Evolutionary conservation across 2,888 invertebrate genomes (phyloP).

Genomic region (Standfussiana lucernea): DNA sequence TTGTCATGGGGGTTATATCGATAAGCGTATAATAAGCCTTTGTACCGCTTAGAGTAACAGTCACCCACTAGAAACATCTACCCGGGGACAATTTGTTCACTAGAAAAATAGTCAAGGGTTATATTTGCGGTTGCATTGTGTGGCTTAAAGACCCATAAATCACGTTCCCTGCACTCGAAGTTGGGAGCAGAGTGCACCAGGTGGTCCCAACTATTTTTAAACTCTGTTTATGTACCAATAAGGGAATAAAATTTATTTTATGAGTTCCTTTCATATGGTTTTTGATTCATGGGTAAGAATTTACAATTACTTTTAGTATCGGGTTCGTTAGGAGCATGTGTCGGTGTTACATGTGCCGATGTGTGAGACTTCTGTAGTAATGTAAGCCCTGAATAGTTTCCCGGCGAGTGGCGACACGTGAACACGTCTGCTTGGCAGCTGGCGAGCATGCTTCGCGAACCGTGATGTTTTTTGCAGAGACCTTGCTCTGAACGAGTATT

Average conservation of each 20-base stretch:
- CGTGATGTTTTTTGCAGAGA: constrained; percentile 87
- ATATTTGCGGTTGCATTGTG: constrained; percentile 88
- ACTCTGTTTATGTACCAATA: constrained; percentile 85
- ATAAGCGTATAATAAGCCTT: constrained; percentile 69
- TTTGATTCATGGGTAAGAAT: constrained; percentile 82
- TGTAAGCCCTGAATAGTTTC: constrained; percentile 66
- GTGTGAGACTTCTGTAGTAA: constrained; percentile 55
- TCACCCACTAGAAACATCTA: constrained; percentile 77
- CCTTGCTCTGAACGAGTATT: constrained; percentile 80
- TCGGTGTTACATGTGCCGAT: constrained; percentile 50
- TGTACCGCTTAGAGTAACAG: constrained; percentile 56
- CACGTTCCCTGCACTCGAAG: constrained; percentile 82
- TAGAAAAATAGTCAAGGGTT: constrained; percentile 87
- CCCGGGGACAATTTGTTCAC: constrained; percentile 79
- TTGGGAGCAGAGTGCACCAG: constrained; percentile 83
- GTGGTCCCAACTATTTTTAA: constrained; percentile 87
- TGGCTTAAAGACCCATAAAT: constrained; percentile 84
- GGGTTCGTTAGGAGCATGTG: constrained; percentile 60
- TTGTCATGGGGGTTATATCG: constrained; percentile 71
- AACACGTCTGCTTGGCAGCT: constrained; percentile 77
- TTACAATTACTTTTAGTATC: constrained; percentile 70
- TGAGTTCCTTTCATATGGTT: constrained; percentile 82
- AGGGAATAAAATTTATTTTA: constrained; percentile 86
- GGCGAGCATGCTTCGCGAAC: constrained; percentile 83
- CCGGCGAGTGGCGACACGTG: constrained; percentile 48